A percentile compares a stretch with the other conserved stretches of the same genome.
These are phyloP conservation scores for Pogona vitticeps DNA, from an alignment of 2,113 vertebrate species.

Conservation along the genomic window DNA sequence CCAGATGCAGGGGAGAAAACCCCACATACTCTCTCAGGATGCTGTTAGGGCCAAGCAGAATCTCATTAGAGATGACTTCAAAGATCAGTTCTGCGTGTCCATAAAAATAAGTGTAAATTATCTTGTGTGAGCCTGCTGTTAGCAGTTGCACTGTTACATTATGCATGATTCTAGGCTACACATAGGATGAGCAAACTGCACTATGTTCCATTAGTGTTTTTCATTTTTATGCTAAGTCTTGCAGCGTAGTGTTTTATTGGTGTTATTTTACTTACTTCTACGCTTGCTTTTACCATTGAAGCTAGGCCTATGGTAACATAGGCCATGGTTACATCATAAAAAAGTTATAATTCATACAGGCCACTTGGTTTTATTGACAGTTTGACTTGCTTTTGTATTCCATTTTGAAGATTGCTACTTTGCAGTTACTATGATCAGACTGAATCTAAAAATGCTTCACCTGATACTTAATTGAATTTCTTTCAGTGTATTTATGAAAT, in stretches of 20 bases:
- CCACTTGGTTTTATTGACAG: not conserved
- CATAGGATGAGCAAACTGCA: constrained; percentile 53
- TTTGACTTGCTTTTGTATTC: constrained; percentile 37
- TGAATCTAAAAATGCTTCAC: constrained; percentile 40
- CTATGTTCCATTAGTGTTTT: constrained; percentile 56
- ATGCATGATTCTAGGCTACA: constrained; percentile 78
- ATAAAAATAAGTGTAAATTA: constrained; percentile 86
- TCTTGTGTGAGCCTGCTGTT: constrained; percentile 82
- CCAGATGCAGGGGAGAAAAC: constrained; percentile 74
- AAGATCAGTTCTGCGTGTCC: constrained; percentile 82
- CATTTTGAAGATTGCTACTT: constrained; percentile 35
- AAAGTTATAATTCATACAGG: constrained; percentile 5
- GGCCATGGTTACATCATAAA: constrained; percentile 36
- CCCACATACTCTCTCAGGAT: constrained; percentile 77
- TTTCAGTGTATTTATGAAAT: constrained; percentile 35
- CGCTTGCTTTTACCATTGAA: constrained; percentile 60
- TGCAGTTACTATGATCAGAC: not conserved
- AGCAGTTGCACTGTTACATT: constrained; percentile 79
- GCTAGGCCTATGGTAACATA: constrained; percentile 33
- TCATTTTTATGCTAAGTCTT: constrained; percentile 68
- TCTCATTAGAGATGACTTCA: constrained; percentile 85
- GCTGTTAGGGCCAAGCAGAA: constrained; percentile 80
- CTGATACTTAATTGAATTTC: constrained; percentile 30
- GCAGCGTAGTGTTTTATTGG: constrained; percentile 67
- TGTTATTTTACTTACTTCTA: constrained; percentile 56